Evolutionary conservation across 1,140 invertebrate species (phyloP), one percentile per base, ranked within the genome.

Genomic region (Monochamus saltuarius): DNA sequence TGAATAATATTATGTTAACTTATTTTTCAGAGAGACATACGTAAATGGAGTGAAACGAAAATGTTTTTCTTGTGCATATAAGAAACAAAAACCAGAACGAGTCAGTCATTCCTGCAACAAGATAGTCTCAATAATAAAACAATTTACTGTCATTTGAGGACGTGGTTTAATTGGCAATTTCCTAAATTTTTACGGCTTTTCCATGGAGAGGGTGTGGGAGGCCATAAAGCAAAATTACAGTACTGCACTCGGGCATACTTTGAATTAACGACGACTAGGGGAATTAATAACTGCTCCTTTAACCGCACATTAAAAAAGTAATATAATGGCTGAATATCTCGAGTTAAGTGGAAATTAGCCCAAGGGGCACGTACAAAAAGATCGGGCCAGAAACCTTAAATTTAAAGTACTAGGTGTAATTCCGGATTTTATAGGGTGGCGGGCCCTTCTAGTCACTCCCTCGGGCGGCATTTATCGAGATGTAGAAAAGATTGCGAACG

Each of bases 331-430:
- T 17, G 39, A 16, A 42, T 42, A 42, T 42, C 39, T 42, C n/a
- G 39, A 42, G n/a, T 42, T 42, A 42, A 42, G 39, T 42, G 39
- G 39, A 51, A 59, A 51, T 59, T 50, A 59, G 56, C n/a, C 56
- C 35, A 19, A 45, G 49, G 37, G 43, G 49, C 57, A 57, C 49
- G 57, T 51, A 59, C 34, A 51, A 58, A 59, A 59, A 49, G 47
- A 59, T 37, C 56, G 42, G 45, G 50, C 37, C 39, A 36, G 38
- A 29, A 46, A 47, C 52, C 57, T 59, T 53, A 59, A 59, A 59
- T 59, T 59, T 59, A 59, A 59, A 59, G 52, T 53, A 59, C 57
- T 59, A 42, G 57, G 52, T 59, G 57, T 59, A 51, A 50, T 59
- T 52, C 49, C 17, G 38, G 39, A 45, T 16, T 59, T 59, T 53